Conservation (phyloP, 2,888 invertebrate species). For the Hybos culiciformis region DNA sequence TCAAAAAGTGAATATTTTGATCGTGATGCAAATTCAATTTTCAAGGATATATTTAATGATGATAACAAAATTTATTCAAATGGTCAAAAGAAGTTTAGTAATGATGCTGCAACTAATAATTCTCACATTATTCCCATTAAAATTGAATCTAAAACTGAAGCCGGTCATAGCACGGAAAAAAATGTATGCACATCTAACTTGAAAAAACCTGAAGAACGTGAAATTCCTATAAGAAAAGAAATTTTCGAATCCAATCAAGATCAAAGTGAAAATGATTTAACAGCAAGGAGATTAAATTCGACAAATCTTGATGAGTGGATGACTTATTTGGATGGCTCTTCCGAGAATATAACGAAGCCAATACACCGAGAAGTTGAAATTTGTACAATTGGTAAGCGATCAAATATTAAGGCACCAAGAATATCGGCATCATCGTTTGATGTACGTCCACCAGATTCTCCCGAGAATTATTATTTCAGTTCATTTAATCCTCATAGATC, state of each 20-base stretch:
- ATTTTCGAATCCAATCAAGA: constrained; percentile 7
- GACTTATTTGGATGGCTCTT: constrained; percentile 21
- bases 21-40: too few relatives aligned
- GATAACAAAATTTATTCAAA: too few relatives aligned
- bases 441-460: constrained; percentile 19
- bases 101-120: constrained; percentile 8
- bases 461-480: constrained; percentile 21
- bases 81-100: too few relatives aligned
- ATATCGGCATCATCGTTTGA: constrained; percentile 29
- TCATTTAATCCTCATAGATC: constrained; percentile 23
- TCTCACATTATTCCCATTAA: constrained; percentile 8
- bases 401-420: constrained; percentile 29
- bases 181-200: background rate
- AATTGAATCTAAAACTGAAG: constrained; percentile 9
- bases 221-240: background rate
- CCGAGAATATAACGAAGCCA: constrained; percentile 32
- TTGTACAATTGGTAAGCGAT: constrained; percentile 23
- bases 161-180: constrained; percentile 8
- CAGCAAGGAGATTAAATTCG: constrained; percentile 38
- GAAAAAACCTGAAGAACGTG: constrained; percentile 22
- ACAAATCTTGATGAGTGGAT: constrained; percentile 34
- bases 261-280: constrained; percentile 3
- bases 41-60: too few relatives aligned
- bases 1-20: constrained; percentile 22
- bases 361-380: constrained; percentile 33